Conservation (phyloP, 2,888 invertebrate genomes). For the Rambutsinella grinnellia region DNA sequence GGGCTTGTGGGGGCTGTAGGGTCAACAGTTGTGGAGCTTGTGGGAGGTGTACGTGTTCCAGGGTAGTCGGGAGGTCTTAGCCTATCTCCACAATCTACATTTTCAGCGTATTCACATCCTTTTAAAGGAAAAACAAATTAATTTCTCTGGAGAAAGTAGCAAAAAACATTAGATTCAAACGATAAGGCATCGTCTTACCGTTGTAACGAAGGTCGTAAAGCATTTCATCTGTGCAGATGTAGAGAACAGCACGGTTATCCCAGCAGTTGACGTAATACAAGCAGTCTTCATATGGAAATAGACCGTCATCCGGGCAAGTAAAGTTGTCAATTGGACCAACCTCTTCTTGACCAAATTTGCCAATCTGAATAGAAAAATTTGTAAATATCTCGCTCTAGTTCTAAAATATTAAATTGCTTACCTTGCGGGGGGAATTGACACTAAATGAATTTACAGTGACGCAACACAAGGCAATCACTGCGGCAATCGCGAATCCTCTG, state of each 20-base stretch:
- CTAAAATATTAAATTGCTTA: background rate
- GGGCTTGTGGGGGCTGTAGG: conserved; percentile 18
- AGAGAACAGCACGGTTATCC: conserved; percentile 30
- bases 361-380: background rate
- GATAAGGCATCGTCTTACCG: conserved; percentile 14
- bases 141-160: too few species aligned
- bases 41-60: conserved; percentile 23
- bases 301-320: conserved; percentile 48
- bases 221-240: conserved; percentile 45
- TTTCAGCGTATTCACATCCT: conserved; percentile 53
- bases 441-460: background rate
- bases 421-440: background rate
- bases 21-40: background rate
- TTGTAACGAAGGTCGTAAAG: conserved; percentile 50
- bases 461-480: background rate
- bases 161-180: background rate
- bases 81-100: conserved; percentile 38
- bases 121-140: too few species aligned
- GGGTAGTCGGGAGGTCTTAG: conserved; percentile 22
- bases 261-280: conserved; percentile 48
- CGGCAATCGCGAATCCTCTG: background rate
- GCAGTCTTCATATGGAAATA: conserved; percentile 51
- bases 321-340: conserved; percentile 47
- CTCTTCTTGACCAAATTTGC: conserved; percentile 32
- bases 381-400: background rate